Base-by-base conservation (phyloP, 2,113 vertebrate genomes). In the Erythrocercus mccallii region DNA sequence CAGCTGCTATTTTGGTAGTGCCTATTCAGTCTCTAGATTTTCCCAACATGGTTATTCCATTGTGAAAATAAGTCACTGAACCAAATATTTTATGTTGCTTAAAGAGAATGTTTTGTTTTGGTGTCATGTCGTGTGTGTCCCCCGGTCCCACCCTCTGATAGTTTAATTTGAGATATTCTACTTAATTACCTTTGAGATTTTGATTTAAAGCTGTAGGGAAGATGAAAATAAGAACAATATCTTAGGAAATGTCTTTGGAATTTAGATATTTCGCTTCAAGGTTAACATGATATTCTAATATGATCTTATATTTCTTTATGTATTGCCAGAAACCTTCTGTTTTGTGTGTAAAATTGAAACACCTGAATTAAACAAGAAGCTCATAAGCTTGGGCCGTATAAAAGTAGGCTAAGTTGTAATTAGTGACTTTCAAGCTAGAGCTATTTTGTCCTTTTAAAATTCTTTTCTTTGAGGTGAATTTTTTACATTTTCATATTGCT, bases 41-140 rank as follows among this genome's bases (percentile, higher is more conserved):
- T 68, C 37, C 48, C 31, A 62, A 27, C 2, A 7, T 69, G 37
- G 22, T 86, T 83, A 47, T 53, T 88, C 28, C 17, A 16, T 10
- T 62, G 60, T 81, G 72, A 65, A 80, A 91, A 70, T 44, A 57
- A 83, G 50, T 53, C 3, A 2, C 30, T 1, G 1, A 70, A 42
- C 23, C 20, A 18, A 60, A 0, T 71, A 23, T 64, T 71, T 91
- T 37, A 10, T n/a, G 6, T 60, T 84, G 23, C 31, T 81, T 37
- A 28, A 62, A 44, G 33, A 45, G 12, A 69, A n/a, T 30, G 4
- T 61, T 88, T 80, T 60, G 25, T 16, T 81, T 73, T n/a, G 9
- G 9, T 30, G 40, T 61, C 14, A 3, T 38, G 4, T 40, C 4
- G 0, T 11, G 10, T 21, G 17, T 58, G 20, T 76, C 11, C 4